These are phyloP conservation scores for Diprion similis DNA, from an alignment of 1,140 invertebrate genomes.

Conservation along the genomic window DNA sequence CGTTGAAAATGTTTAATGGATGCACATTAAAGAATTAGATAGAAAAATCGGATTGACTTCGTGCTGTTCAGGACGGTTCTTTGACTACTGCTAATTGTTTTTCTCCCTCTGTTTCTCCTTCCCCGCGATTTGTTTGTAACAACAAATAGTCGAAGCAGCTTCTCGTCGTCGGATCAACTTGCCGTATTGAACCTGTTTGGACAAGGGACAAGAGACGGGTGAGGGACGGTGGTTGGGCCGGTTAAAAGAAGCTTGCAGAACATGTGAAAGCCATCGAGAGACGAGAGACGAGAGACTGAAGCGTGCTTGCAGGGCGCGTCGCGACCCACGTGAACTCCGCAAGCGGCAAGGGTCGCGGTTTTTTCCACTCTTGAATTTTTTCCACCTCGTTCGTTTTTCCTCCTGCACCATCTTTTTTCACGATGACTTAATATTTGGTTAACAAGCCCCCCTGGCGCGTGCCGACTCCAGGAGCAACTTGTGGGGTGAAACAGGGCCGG, in stretches of 20 bases:
- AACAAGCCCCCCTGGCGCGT: conserved; percentile 6
- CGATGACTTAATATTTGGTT: conserved; percentile 2
- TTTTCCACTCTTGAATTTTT: neutral
- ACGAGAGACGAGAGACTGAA: neutral
- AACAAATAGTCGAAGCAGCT: no score
- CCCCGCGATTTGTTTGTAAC: no score
- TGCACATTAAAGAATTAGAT: no score
- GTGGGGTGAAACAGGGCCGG: neutral
- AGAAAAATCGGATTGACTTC: no score
- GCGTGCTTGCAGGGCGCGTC: neutral
- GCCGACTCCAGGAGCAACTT: conserved; percentile 4
- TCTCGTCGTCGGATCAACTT: no score
- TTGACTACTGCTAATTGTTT: neutral
- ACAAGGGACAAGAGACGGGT: no score
- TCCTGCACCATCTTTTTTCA: neutral
- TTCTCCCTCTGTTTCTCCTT: neutral
- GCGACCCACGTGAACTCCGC: conserved; percentile 6
- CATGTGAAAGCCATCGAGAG: conserved; percentile 1
- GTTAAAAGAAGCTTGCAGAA: neutral
- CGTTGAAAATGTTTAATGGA: no score
- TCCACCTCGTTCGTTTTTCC: neutral
- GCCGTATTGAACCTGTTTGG: no score
- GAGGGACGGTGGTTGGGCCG: no score
- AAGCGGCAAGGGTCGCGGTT: conserved; percentile 6
- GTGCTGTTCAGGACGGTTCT: no score